Base-by-base conservation (phyloP, 2,888 invertebrate genomes). In the Agrotis ipsilon region DNA sequence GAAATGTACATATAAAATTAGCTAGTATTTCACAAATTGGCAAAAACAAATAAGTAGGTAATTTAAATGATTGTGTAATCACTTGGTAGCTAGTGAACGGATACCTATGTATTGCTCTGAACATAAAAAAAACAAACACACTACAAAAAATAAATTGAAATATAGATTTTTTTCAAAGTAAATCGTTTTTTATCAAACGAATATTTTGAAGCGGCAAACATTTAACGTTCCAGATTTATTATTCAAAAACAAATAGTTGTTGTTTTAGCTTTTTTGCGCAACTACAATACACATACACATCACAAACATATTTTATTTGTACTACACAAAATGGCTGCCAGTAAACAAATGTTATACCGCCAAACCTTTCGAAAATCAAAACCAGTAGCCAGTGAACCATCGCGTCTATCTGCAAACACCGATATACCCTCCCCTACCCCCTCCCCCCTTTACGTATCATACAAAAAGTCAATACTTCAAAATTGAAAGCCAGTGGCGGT, bases 391-490 rank as follows among this genome's bases (percentile, higher is more conserved):
- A 32, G 39, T 48, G 71, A 43, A 49, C 19, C 32, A 46, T 14
- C 27, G 45, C 14, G 55, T 49, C 13, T 24, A 68, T 68, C 49
- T 60, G 45, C 58, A 51, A 63, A 52, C 52, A 63, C 13, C n/a
- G 63, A 60, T 49, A 55, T 52, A 27, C 43, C 60, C 43, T 54
- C 54, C 54, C n/a, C 14, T 2, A 39, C 14, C 0, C 45, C 48
- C 43, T 11, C n/a, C 11, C 59, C 59, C 39, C 27, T 73, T 46
- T 19, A 54, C 54, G 65, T 55, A 60, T 45, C 54, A 82, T 32
- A 71, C 39, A 80, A 80, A 80, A 84, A 81, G 69, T 72, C 76
- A 78, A 78, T 75, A 82, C 71, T 73, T 71, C 66, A 66, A 83
- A 83, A 83, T 69, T 83, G 81, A 61, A 83, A 80, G 54, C 68